phyloP scores from a whole-genome alignment of 2,888 invertebrate species.

The Callimorpha dominula region DNA sequence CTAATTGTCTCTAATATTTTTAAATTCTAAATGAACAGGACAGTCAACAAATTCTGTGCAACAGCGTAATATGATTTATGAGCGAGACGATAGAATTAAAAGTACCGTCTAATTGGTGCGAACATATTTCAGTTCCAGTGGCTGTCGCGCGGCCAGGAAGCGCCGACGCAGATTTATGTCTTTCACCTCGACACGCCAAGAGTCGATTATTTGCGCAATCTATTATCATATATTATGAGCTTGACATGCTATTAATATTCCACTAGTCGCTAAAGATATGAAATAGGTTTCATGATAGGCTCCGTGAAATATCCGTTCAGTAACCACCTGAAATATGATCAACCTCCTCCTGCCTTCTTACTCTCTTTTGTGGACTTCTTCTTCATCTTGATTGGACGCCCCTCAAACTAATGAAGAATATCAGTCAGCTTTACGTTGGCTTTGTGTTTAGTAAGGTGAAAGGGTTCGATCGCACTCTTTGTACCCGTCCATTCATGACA shows the following conservation, averaged over 20 bases:
- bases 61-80: slow-evolving; percentile 20
- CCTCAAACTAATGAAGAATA: too few relatives aligned
- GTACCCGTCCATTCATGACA: too few relatives aligned
- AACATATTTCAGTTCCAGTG: slow-evolving; percentile 38
- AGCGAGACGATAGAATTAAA: slow-evolving; percentile 36
- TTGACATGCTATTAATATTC: slow-evolving; percentile 49
- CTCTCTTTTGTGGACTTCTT: too few relatives aligned
- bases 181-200: slow-evolving; percentile 51
- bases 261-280: slow-evolving; percentile 14
- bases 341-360: too few relatives aligned
- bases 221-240: slow-evolving; percentile 50
- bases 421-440: too few relatives aligned
- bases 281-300: background rate
- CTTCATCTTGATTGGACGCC: too few relatives aligned
- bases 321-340: too few relatives aligned
- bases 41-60: slow-evolving; percentile 5
- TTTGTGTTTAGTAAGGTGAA: too few relatives aligned
- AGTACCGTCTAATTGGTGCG: slow-evolving; percentile 44
- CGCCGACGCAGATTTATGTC: slow-evolving; percentile 43
- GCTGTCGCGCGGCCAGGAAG: slow-evolving; percentile 42
- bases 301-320: background rate
- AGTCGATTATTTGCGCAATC: slow-evolving; percentile 48
- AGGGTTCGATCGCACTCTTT: too few relatives aligned
- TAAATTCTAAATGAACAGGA: background rate
- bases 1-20: too few relatives aligned